phyloP scores from a whole-genome alignment of 2,888 invertebrate species.

The Hololepta plana region DNA sequence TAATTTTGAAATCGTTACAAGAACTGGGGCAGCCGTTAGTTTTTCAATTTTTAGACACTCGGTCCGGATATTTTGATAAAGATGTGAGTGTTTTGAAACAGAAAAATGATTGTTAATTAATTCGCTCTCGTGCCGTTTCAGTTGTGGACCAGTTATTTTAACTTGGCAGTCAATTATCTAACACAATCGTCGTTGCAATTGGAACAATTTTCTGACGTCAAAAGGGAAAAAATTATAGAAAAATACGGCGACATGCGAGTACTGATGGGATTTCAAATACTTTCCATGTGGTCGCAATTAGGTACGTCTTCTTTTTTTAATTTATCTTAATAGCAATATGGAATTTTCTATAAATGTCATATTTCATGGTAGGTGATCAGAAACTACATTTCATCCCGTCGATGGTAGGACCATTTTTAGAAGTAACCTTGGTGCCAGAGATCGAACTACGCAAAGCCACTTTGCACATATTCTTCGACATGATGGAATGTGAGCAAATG shows the following conservation, averaged over 20 bases:
- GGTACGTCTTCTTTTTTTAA: slow-evolving; percentile 28
- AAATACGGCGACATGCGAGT: slow-evolving; percentile 83
- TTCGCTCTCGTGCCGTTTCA: slow-evolving; percentile 14
- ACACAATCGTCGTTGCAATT: slow-evolving; percentile 66
- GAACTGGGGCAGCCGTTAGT: slow-evolving; percentile 78
- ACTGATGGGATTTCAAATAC: slow-evolving; percentile 78
- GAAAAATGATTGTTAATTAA: slow-evolving; percentile 2
- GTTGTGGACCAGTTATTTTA: slow-evolving; percentile 56
- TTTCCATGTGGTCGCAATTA: slow-evolving; percentile 80
- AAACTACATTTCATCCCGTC: slow-evolving; percentile 81
- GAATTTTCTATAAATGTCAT: slow-evolving; percentile 1
- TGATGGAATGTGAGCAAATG: slow-evolving; percentile 84
- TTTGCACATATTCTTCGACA: slow-evolving; percentile 80
- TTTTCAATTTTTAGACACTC: slow-evolving; percentile 57
- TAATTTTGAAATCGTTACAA: slow-evolving; percentile 67
- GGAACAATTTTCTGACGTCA: slow-evolving; percentile 65
- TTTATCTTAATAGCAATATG: slow-evolving; percentile 1
- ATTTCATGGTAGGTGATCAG: slow-evolving; percentile 44
- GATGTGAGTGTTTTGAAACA: slow-evolving; percentile 31
- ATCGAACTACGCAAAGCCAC: slow-evolving; percentile 73
- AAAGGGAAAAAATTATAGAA: slow-evolving; percentile 56
- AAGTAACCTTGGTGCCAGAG: slow-evolving; percentile 82
- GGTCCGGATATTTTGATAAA: slow-evolving; percentile 55
- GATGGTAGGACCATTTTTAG: slow-evolving; percentile 85
- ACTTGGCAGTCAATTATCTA: slow-evolving; percentile 59